Evolutionary conservation across 1,140 invertebrate species (phyloP), one percentile per base, ranked within the genome.

Genomic region (Subanguina moxae): DNA sequence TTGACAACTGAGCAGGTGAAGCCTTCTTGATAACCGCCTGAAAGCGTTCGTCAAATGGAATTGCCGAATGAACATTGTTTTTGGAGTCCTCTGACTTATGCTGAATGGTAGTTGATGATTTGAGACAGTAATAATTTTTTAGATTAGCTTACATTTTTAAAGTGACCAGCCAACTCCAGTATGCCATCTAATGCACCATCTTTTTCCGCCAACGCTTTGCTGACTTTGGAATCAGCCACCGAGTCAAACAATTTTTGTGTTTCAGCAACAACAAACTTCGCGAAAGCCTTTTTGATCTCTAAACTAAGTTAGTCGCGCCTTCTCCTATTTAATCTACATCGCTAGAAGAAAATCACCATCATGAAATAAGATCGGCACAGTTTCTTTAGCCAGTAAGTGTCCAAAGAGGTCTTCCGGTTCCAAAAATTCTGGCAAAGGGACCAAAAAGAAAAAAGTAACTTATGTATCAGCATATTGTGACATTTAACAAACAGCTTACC

Each of bases 241-340:
- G 27, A 19, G 28, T 61, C 58, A 43, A 21, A 21, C 5, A 61
- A 61, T 25, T 61, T 61, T 43, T 61, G 58, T 43, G 58, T 61
- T 61, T 61, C 58, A n/a, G 3, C 3, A 19, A 30, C 28, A 43
- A 61, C 27, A 28, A 61, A 61, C 28, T 61, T 61, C 8, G n/a
- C 3, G n/a, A 61, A 43, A 19, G 58, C 58, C n/a, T 30, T 32
- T 3, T 28, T 19, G 28, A 61, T 21, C 17, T 61, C 58, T 61
- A 32, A 32, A 61, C 27, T 61, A 21, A 61, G 27, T 25, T 25
- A 1, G n/a, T 7, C 38, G 23, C 21, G 23, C 23, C 23, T 11
- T 15, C 11, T 61, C 13, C 1, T 8, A 25, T 30, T 21, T 8
- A 32, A 61, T 21, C 13, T 25, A 61, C n/a, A 25, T 13, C 1